These are phyloP conservation scores for Macrosteles quadrilineatus DNA, from an alignment of 1,140 invertebrate species.

Conservation along the genomic window DNA sequence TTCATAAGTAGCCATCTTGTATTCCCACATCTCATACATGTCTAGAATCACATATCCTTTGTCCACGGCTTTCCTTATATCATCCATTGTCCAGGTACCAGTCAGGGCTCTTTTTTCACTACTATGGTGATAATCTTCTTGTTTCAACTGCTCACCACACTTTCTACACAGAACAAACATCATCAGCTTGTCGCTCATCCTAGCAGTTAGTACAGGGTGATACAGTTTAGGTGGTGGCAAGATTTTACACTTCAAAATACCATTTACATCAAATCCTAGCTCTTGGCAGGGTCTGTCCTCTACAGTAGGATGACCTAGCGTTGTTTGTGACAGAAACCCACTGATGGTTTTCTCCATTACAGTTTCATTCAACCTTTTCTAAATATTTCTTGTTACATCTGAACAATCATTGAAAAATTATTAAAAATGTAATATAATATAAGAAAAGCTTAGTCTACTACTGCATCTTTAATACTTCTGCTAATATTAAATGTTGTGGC, in stretches of 20 bases:
- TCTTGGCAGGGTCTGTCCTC: constrained; percentile 28
- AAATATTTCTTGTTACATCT: too few species aligned
- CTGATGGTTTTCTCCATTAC: too few species aligned
- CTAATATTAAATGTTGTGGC: too few species aligned
- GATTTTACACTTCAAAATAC: constrained; percentile 40
- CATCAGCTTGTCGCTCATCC: constrained; percentile 43
- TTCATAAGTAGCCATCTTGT: constrained; percentile 39
- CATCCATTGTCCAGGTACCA: constrained; percentile 49
- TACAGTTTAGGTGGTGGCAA: constrained; percentile 45
- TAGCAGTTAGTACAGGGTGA: constrained; percentile 44
- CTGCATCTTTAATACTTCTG: too few species aligned
- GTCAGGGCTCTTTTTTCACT: constrained; percentile 44
- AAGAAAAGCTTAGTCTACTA: too few species aligned
- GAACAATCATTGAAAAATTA: too few species aligned
- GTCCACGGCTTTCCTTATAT: constrained; percentile 47
- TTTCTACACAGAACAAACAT: constrained; percentile 46
- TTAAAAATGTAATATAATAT: too few species aligned
- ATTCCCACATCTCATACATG: constrained; percentile 50
- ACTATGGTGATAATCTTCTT: constrained; percentile 41
- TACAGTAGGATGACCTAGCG: constrained; percentile 47
- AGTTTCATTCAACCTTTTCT: too few species aligned
- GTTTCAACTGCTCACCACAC: constrained; percentile 35
- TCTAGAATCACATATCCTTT: constrained; percentile 47
- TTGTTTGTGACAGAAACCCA: too few species aligned
- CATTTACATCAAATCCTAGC: neutral